Base-by-base conservation (phyloP, 2,888 invertebrate species). In the Ormia ochracea region DNA sequence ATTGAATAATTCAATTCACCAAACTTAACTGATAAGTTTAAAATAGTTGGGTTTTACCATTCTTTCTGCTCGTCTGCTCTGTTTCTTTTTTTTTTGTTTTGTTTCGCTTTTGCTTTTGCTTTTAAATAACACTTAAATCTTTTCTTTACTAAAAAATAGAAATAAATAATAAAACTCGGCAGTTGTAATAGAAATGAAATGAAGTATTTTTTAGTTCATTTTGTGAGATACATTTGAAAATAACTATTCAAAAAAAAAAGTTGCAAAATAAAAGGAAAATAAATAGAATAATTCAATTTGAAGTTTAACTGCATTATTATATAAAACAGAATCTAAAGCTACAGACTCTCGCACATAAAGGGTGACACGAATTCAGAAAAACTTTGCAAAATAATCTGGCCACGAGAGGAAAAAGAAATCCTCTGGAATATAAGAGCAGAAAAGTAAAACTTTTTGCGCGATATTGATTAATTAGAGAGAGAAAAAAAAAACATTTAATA, bases 261-360 rank as follows among this genome's bases (percentile, higher is more conserved):
- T 43, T 65, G 63, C 21, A 70, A 70, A 79, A 50, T 43, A 33
- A 50, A 56, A 75, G 28, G 52, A 68, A 72, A 76, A 56, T 63
- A 72, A 80, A 80, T 63, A 72, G 72, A 76, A 80, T 80, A 76
- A 80, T 73, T 80, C 72, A 80, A 76, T 80, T 80, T 80, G 43
- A 80, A 80, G 76, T 80, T 76, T 59, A 80, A 76, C 76, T 76
- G 45, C 68, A 66, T 36, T 36, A 73, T 50, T 65, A 19, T 52
- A 12, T 52, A 26, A 17, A 31, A 45, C 43, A 58, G 28, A 50
- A 31, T 41, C 14, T 52, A 50, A 45, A 26, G 45, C 50, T 23
- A 9, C 0, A 69, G 10, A 45, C 4, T 26, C 2, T 23, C 14
- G 14, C 9, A 14, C n/a, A 41, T 12, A 45, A 26, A 56, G 56